Conservation (phyloP, 2,888 invertebrate genomes). For the Serrognathus titanus region DNA sequence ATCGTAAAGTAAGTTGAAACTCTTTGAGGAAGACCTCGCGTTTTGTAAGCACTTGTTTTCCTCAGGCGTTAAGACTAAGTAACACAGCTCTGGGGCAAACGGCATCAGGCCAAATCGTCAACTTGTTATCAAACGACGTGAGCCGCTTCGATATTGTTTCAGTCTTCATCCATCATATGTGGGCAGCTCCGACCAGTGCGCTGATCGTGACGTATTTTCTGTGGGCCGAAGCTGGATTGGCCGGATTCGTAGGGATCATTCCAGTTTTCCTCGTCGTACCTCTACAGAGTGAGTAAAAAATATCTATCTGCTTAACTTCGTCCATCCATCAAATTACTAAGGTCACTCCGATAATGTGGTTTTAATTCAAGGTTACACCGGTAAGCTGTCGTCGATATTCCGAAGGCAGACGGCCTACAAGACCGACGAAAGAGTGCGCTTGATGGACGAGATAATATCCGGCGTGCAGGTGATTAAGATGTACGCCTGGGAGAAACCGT, state of each 20-base stretch:
- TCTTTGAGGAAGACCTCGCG: not conserved
- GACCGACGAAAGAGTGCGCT: constrained; percentile 85
- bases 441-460: constrained; percentile 92
- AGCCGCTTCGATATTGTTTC: constrained; percentile 85
- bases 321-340: too few relatives aligned
- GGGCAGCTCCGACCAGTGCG: constrained; percentile 72
- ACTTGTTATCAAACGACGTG: constrained; percentile 91
- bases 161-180: constrained; percentile 80
- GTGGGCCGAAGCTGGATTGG: constrained; percentile 70
- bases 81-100: constrained; percentile 67
- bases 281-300: constrained; percentile 64
- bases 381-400: constrained; percentile 60
- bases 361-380: constrained; percentile 49
- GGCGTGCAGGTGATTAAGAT: constrained; percentile 86
- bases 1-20: constrained; percentile 68
- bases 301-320: constrained; percentile 1
- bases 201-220: constrained; percentile 74
- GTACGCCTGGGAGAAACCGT: constrained; percentile 74
- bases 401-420: constrained; percentile 77
- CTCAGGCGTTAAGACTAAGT: constrained; percentile 68
- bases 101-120: constrained; percentile 87
- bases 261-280: constrained; percentile 78
- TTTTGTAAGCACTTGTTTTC: constrained; percentile 26
- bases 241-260: constrained; percentile 73
- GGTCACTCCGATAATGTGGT: not conserved